Conservation (phyloP, 30 jellyfish, hydroid and myxozoan genomes). For the Turritopsis rubra region DNA sequence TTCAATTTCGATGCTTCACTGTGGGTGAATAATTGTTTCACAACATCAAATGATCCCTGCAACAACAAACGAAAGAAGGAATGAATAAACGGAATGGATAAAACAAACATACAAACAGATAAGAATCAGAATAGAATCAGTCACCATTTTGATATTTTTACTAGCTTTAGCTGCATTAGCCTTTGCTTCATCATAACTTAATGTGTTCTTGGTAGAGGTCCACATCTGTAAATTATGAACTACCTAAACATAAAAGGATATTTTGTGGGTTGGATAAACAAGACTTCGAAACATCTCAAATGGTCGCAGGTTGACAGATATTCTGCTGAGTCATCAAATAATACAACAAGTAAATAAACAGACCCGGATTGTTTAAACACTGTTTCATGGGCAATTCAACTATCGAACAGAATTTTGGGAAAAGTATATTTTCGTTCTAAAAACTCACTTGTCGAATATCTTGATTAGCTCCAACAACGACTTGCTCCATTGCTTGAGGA, state of each 20-base stretch:
- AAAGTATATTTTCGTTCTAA: no score
- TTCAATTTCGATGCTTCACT: conserved; percentile 62
- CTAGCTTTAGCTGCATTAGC: conserved; percentile 53
- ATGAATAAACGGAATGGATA: background rate
- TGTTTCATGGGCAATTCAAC: background rate
- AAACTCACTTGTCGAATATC: conserved; percentile 80
- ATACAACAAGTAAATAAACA: background rate
- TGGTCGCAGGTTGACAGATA: no score
- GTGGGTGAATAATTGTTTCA: conserved; percentile 54
- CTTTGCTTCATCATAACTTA: conserved; percentile 78
- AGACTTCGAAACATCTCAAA: background rate
- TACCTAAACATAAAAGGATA: conserved; percentile 31
- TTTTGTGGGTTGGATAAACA: no score
- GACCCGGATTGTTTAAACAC: no score
- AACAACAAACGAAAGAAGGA: background rate
- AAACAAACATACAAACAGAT: background rate
- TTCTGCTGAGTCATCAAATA: no score
- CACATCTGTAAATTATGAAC: conserved; percentile 94
- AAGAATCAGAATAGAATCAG: background rate
- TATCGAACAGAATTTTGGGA: no score
- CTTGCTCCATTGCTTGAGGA: conserved; percentile 90
- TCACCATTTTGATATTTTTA: conserved; percentile 83
- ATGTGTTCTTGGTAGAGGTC: conserved; percentile 64
- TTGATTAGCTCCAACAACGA: conserved; percentile 89
- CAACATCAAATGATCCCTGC: conserved; percentile 90